These are phyloP conservation scores for Portunus trituberculatus DNA, from an alignment of 1,140 invertebrate species.

Conservation along the genomic window DNA sequence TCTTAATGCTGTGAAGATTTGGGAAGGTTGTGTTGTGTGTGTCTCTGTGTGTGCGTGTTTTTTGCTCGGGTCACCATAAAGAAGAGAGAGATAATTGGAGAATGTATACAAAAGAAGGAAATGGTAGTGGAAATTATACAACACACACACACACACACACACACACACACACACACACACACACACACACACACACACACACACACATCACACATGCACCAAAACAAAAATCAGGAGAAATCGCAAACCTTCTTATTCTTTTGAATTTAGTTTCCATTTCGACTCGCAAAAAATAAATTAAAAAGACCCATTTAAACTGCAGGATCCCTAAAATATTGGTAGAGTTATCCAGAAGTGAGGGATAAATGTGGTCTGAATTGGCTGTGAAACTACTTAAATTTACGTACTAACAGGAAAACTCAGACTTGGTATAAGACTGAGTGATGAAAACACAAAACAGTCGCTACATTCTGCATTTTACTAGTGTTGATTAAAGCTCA, in stretches of 20 bases:
- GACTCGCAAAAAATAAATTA: background rate
- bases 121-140: background rate
- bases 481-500: background rate
- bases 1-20: too few species aligned
- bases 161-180: constrained; percentile 29
- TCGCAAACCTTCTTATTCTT: background rate
- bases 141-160: constrained; percentile 29
- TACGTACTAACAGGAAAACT: background rate
- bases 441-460: background rate
- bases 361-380: background rate
- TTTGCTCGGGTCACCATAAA: background rate
- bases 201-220: background rate
- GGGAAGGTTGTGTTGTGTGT: background rate
- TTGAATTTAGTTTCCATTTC: background rate
- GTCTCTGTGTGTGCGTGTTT: background rate
- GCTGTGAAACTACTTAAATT: background rate
- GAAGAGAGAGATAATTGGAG: background rate
- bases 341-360: background rate
- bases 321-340: background rate
- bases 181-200: constrained; percentile 29
- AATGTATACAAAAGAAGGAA: background rate
- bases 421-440: background rate
- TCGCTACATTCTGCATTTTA: background rate
- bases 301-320: background rate
- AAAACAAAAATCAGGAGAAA: background rate